Conservation (phyloP, 2,888 invertebrate species). For the Dromius quadrimaculatus region DNA sequence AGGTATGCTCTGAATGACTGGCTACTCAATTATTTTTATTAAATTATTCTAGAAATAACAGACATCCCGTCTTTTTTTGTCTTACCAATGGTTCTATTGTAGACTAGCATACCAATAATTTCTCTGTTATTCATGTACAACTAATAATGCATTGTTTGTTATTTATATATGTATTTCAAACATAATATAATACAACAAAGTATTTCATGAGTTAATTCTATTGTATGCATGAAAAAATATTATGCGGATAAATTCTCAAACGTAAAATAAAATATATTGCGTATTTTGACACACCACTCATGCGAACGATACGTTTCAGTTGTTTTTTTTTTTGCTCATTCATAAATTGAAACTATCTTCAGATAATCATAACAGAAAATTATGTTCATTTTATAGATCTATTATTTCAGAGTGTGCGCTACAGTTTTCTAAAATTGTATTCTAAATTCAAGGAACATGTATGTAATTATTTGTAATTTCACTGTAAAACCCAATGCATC, state of each 20-base stretch:
- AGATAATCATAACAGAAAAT: neutral
- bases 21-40: too few relatives aligned
- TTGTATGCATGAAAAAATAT: slow-evolving; percentile 17
- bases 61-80: slow-evolving; percentile 6
- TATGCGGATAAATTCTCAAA: neutral
- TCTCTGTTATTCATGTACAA: slow-evolving; percentile 1
- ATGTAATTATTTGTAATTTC: too few relatives aligned
- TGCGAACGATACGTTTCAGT: neutral
- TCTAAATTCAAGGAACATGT: too few relatives aligned
- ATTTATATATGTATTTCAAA: slow-evolving; percentile 7
- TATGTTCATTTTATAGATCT: neutral
- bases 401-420: too few relatives aligned
- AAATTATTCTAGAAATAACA: too few relatives aligned
- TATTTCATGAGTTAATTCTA: slow-evolving; percentile 14
- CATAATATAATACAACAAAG: slow-evolving; percentile 3
- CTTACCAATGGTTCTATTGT: too few relatives aligned
- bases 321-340: neutral
- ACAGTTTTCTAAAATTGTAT: too few relatives aligned
- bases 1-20: too few relatives aligned
- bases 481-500: too few relatives aligned
- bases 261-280: slow-evolving; percentile 6
- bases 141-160: slow-evolving; percentile 27
- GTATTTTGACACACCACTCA: slow-evolving; percentile 13
- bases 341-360: slow-evolving; percentile 1
- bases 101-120: too few relatives aligned